Evolutionary conservation across 2,113 vertebrate genomes (phyloP).

Genomic region (Cheirogaleus medius): DNA sequence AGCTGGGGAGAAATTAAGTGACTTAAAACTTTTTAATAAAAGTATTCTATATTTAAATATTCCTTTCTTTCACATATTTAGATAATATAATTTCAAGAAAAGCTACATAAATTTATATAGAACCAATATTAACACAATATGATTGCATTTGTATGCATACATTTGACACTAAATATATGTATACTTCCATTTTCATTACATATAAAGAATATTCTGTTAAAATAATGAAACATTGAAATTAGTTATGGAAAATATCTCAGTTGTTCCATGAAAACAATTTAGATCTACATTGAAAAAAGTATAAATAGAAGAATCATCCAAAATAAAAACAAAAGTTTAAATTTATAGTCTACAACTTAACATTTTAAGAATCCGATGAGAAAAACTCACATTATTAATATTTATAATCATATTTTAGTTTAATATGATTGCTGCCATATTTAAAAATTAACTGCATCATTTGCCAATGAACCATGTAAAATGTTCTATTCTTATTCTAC

Average conservation of each 20-base stretch:
- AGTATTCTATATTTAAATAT: neutral
- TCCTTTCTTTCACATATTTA: neutral
- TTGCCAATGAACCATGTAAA: neutral
- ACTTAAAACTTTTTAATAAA: neutral
- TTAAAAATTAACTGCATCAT: neutral
- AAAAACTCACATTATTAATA: neutral
- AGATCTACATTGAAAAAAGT: neutral
- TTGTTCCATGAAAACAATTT: neutral
- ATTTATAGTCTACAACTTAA: neutral
- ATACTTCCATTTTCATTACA: neutral
- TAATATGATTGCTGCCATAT: neutral
- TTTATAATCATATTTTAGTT: neutral
- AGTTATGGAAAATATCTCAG: neutral
- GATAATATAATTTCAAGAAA: neutral
- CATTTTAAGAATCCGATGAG: neutral
- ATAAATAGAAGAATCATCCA: neutral
- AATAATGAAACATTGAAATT: neutral
- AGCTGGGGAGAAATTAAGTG: neutral
- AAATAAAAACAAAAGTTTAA: neutral
- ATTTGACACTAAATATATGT: neutral
- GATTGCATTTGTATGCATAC: neutral
- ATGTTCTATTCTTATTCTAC: neutral
- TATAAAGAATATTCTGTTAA: neutral
- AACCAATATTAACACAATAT: neutral
- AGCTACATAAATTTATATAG: neutral